phyloP scores from a whole-genome alignment of 2,113 vertebrate genomes.

The Colossoma macropomum region DNA sequence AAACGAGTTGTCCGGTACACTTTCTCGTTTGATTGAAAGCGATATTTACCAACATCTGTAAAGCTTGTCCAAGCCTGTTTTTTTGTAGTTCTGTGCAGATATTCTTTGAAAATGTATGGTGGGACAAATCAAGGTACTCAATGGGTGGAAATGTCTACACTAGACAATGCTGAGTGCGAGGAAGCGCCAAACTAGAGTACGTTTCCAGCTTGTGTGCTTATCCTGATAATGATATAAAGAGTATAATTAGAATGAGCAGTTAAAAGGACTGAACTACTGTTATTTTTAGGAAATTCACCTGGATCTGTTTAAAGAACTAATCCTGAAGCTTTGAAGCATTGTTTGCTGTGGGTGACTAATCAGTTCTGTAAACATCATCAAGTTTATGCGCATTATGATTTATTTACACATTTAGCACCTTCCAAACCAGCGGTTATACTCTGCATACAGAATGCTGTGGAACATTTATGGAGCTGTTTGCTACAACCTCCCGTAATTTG shows the following conservation, averaged over 20 bases:
- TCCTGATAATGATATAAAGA: background rate
- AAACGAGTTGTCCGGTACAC: too few species aligned
- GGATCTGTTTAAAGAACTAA: slow-evolving; percentile 16
- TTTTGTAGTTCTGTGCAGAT: too few species aligned
- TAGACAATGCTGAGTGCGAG: too few species aligned
- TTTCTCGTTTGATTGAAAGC: too few species aligned
- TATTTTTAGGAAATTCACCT: background rate
- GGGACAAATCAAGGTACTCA: too few species aligned
- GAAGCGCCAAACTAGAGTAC: background rate
- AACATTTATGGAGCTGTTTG: slow-evolving; percentile 13
- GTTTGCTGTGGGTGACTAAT: slow-evolving; percentile 27
- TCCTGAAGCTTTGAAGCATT: slow-evolving; percentile 3
- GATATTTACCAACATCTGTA: too few species aligned
- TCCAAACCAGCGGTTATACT: background rate
- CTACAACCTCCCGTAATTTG: slow-evolving; percentile 28
- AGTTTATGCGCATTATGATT: slow-evolving; percentile 22
- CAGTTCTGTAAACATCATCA: slow-evolving; percentile 28
- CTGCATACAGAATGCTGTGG: background rate
- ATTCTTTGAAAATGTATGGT: too few species aligned
- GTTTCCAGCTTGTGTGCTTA: background rate
- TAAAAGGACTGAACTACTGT: background rate
- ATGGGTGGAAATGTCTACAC: too few species aligned
- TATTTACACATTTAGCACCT: slow-evolving; percentile 29
- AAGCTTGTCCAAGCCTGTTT: background rate
- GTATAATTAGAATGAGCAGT: slow-evolving; percentile 3